Evolutionary conservation across 2,888 invertebrate genomes (phyloP), one percentile per base, ranked within the genome.

Genomic region (Cosmia trapezina): DNA sequence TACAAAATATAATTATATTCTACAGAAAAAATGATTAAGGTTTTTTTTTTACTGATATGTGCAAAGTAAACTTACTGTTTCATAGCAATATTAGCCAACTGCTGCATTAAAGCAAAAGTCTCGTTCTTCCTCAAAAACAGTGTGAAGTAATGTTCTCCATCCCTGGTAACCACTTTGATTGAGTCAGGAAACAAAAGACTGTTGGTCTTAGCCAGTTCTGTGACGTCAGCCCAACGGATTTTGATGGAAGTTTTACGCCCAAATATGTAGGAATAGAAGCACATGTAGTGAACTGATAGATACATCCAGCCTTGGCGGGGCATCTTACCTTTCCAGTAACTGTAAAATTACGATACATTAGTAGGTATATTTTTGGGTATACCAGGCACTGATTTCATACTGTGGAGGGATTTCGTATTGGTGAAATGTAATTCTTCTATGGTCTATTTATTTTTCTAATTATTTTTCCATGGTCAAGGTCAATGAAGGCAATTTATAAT

Each of bases 301-400:
- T 99, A 99, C 91, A 99, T 96, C 98, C 99, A 99, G 49, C 99
- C 99, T 96, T 99, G 99, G n/a, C 98, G 96, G 0, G 99, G 99
- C 85, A 99, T 96, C 92, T 98, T 98, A 51, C 98, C 98, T 94
- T 99, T 99, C 98, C 99, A 98, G 91, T 98, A 99, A 91, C 99
- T 99, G 91, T 90, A 97, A 93, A 76, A 72, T 70, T 45, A 64
- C 2, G 0, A 22, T 14, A 45, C 1, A 49, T 53, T 33, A 61
- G 22, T 54, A 66, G 4, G 6, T 37, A 57, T 69, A 43, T 28
- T 69, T 47, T 41, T 49, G 28, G n/a, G 14, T 17, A 56, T 17
- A 41, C 6, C 14, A 56, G 22, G 41, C 28, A 49, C 7, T 37
- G 43, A 19, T 45, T 54, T 17, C 43, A 45, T 66, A 22, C 5